Conservation (phyloP, 2,113 vertebrate species). For the Otolemur garnettii region DNA sequence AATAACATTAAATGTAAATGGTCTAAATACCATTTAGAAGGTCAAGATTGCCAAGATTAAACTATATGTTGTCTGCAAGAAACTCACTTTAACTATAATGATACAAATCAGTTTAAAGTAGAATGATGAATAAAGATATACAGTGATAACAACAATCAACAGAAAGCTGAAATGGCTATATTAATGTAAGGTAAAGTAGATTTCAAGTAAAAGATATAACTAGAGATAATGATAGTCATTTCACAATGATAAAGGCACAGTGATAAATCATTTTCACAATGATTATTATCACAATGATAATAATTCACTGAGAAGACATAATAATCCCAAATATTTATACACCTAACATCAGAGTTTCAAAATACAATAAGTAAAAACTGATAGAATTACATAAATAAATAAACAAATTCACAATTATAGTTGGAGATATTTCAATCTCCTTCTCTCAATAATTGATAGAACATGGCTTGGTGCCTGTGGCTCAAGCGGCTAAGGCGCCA, state of each 20-base stretch:
- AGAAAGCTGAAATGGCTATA: constrained; percentile 26
- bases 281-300: background rate
- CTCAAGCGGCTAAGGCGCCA: no score
- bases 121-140: background rate
- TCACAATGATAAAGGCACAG: background rate
- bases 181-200: constrained; percentile 6
- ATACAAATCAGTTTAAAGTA: background rate
- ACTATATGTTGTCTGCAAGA: background rate
- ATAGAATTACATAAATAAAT: constrained; percentile 42
- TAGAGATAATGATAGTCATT: background rate
- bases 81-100: constrained; percentile 2
- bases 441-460: constrained; percentile 27
- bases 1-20: constrained; percentile 51
- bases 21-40: constrained; percentile 39
- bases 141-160: background rate
- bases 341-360: background rate
- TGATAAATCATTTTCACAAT: no score
- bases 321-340: constrained; percentile 1
- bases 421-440: constrained; percentile 50
- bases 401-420: background rate
- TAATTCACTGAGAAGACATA: background rate
- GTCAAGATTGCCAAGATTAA: constrained; percentile 17
- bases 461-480: background rate
- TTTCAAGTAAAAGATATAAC: constrained; percentile 2
- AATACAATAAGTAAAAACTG: constrained; percentile 31